Evolutionary conservation across 2,113 vertebrate species (phyloP), one percentile per base, ranked within the genome.

Genomic region (Talpa occidentalis): DNA sequence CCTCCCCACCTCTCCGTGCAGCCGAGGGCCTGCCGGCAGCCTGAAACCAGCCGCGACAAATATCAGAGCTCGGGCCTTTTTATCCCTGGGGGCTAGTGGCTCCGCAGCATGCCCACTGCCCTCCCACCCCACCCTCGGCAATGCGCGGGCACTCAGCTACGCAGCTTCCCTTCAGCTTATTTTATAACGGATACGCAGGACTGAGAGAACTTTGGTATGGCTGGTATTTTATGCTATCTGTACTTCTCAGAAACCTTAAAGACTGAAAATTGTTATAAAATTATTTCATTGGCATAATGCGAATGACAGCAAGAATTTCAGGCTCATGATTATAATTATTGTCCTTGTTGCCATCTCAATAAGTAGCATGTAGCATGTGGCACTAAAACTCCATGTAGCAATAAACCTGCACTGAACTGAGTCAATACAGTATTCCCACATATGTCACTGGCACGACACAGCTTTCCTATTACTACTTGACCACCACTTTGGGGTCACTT

Each of bases 251-350:
- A 74, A 62, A 83, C 32, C 28, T 56, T n/a, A 77, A 66, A 10
- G 21, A 47, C 4, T 37, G 44, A 78, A 82, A 93, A 62, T 3
- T 24, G 64, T 67, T 54, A 60, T 16, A 69, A 89, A 90, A 24
- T 44, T 21, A 42, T 66, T 49, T 90, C 81, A 52, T 2, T 69
- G 44, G 73, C 77, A 37, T 59, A 87, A 60, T 30, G n/a, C 40
- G 21, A 26, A 24, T 32, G 64, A 44, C 35, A 76, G 32, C 44
- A 88, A 93, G 87, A 54, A 85, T 81, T 72, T 72, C 73, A 86
- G 73, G 81, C 15, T 32, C 56, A 10, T 9, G 30, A 24, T 0
- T 32, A 86, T 10, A 9, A 76, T 91, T 72, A 37, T 54, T 69
- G 64, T 70, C 44, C 49, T 16, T 35, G 11, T 17, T 84, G 73